Conservation (phyloP, 2,797 vertebrate species). For the Anguilla pacifica region DNA sequence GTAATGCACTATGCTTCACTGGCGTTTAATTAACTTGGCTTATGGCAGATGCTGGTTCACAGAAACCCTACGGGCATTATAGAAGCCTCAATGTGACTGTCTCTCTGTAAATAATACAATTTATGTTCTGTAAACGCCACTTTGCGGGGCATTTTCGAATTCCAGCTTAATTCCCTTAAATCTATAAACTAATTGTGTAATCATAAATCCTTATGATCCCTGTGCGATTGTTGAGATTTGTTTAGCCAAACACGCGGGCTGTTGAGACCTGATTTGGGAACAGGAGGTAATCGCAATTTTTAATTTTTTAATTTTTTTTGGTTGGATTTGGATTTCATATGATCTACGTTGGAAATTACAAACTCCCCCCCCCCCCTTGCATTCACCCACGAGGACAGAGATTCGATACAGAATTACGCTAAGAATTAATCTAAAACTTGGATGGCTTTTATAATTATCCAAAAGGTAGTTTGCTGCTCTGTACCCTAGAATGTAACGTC, state of each 20-base stretch:
- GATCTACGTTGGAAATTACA: neutral
- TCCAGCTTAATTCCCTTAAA: neutral
- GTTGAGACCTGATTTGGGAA: neutral
- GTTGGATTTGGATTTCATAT: neutral
- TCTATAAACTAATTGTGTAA: neutral
- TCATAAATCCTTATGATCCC: neutral
- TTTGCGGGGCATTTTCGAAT: neutral
- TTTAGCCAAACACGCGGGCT: neutral
- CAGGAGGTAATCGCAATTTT: neutral
- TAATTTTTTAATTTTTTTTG: no score
- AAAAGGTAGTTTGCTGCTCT: neutral
- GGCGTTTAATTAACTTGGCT: conserved; percentile 8
- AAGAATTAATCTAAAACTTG: no score
- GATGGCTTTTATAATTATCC: neutral
- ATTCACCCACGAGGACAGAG: neutral
- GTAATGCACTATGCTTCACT: neutral
- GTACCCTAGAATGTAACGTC: neutral
- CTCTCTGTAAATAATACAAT: neutral
- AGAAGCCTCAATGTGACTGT: neutral
- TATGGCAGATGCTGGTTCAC: neutral
- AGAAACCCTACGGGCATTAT: neutral
- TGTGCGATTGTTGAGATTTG: neutral
- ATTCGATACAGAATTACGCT: neutral
- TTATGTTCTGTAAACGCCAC: neutral
- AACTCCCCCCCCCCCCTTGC: neutral